These are phyloP conservation scores for Epiblema foenella DNA, from an alignment of 2,888 invertebrate genomes.

Conservation along the genomic window DNA sequence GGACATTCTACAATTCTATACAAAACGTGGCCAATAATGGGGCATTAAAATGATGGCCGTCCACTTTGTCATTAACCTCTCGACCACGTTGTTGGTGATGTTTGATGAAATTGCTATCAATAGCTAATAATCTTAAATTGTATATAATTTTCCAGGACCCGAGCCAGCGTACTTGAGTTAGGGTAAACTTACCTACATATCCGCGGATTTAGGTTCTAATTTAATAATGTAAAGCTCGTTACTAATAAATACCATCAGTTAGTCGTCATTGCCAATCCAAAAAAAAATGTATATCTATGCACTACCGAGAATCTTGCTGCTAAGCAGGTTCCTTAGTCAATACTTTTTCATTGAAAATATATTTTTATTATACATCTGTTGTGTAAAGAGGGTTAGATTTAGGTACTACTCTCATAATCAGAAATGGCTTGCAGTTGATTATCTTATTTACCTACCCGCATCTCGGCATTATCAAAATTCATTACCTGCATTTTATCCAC, in stretches of 20 bases:
- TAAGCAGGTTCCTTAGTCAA: background rate
- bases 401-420: too few species aligned
- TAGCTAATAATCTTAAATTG: slow-evolving; percentile 28
- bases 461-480: slow-evolving; percentile 75
- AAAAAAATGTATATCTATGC: background rate
- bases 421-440: slow-evolving; percentile 9
- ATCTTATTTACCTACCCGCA: slow-evolving; percentile 50
- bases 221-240: background rate
- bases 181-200: background rate
- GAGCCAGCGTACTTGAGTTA: slow-evolving; percentile 4
- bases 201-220: background rate
- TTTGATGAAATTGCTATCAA: slow-evolving; percentile 42
- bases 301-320: background rate
- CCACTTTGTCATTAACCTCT: slow-evolving; percentile 42
- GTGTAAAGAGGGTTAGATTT: too few species aligned
- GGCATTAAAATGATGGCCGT: slow-evolving; percentile 32
- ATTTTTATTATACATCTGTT: too few species aligned
- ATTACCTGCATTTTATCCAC: slow-evolving; percentile 80
- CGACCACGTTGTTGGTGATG: slow-evolving; percentile 35
- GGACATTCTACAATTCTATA: slow-evolving; percentile 25
- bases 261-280: background rate
- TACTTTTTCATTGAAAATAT: background rate
- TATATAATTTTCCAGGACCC: slow-evolving; percentile 28
- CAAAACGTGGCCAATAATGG: slow-evolving; percentile 34
- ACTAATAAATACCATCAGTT: too few species aligned